Evolutionary conservation across 2,888 invertebrate species (phyloP).

Genomic region (Acronicta leporina): DNA sequence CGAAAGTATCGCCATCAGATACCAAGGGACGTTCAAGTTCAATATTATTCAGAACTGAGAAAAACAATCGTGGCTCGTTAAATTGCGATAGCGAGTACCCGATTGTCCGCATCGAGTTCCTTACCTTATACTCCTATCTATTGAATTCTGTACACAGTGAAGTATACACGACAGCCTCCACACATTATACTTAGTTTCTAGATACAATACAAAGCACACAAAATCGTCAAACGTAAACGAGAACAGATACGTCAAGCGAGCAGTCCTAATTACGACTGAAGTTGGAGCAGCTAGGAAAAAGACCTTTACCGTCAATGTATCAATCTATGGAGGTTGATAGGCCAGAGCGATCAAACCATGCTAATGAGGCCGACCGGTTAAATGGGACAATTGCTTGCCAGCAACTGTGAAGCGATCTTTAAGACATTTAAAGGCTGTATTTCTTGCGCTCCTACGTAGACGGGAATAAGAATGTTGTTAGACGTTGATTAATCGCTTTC

Average conservation of each 20-base stretch:
- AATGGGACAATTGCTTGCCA: slow-evolving; percentile 81
- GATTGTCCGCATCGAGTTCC: slow-evolving; percentile 79
- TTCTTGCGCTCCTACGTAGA: slow-evolving; percentile 69
- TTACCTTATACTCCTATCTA: slow-evolving; percentile 68
- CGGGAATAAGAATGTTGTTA: slow-evolving; percentile 71
- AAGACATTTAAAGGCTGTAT: slow-evolving; percentile 77
- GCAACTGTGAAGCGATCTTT: slow-evolving; percentile 77
- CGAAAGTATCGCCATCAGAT: slow-evolving; percentile 88
- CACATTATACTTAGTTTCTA: slow-evolving; percentile 42
- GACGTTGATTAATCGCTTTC: slow-evolving; percentile 76
- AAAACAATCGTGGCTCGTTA: slow-evolving; percentile 89
- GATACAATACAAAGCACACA: slow-evolving; percentile 36
- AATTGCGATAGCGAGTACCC: slow-evolving; percentile 82
- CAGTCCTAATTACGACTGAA: slow-evolving; percentile 74
- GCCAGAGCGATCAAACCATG: slow-evolving; percentile 77
- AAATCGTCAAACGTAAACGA: slow-evolving; percentile 67
- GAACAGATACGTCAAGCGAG: slow-evolving; percentile 57
- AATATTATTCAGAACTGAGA: slow-evolving; percentile 88
- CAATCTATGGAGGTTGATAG: slow-evolving; percentile 78
- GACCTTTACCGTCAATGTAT: slow-evolving; percentile 83
- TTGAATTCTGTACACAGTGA: slow-evolving; percentile 58
- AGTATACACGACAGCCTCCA: slow-evolving; percentile 50
- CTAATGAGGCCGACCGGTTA: slow-evolving; percentile 82
- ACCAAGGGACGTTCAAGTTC: slow-evolving; percentile 80
- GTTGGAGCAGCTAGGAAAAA: slow-evolving; percentile 69